Conservation (phyloP, 2,797 vertebrate species). For the Argentina silus region DNA sequence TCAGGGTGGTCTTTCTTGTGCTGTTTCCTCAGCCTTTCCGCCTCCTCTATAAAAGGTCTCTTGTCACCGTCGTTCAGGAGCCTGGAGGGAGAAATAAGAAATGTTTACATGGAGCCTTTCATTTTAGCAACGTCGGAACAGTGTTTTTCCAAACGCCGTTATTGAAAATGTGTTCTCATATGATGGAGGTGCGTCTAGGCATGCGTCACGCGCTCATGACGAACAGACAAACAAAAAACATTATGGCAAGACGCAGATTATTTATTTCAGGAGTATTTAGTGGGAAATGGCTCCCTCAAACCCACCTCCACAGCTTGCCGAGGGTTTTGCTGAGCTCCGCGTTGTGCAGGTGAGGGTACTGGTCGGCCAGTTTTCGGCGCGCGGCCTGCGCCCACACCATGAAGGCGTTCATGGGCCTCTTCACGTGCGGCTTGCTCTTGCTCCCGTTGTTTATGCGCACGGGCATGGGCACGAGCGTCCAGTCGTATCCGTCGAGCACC, state of each 20-base stretch:
- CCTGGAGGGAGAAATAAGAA: constrained; percentile 69
- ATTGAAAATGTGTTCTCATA: neutral
- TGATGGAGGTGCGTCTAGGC: neutral
- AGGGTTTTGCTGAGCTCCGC: constrained; percentile 98
- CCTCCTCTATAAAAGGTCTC: constrained; percentile 97
- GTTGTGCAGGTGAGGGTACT: constrained; percentile 98
- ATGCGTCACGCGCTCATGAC: neutral
- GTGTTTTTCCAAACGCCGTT: neutral
- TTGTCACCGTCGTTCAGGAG: constrained; percentile 95
- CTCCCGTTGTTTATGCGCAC: constrained; percentile 95
- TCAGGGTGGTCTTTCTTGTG: constrained; percentile 99
- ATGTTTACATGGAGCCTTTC: neutral
- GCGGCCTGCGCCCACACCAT: constrained; percentile 95
- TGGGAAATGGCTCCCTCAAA: constrained; percentile 23
- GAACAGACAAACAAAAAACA: neutral
- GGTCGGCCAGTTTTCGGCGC: constrained; percentile 93
- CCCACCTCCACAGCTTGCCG: constrained; percentile 98
- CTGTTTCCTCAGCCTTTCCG: constrained; percentile 95
- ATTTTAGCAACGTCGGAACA: too few species aligned
- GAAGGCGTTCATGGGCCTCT: constrained; percentile 87
- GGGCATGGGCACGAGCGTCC: constrained; percentile 98
- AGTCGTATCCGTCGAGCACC: constrained; percentile 98
- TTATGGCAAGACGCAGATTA: neutral
- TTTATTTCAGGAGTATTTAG: neutral
- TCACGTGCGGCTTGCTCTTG: constrained; percentile 92